Evolutionary conservation across 2,888 invertebrate genomes (phyloP).

Genomic region (Autographa gamma): DNA sequence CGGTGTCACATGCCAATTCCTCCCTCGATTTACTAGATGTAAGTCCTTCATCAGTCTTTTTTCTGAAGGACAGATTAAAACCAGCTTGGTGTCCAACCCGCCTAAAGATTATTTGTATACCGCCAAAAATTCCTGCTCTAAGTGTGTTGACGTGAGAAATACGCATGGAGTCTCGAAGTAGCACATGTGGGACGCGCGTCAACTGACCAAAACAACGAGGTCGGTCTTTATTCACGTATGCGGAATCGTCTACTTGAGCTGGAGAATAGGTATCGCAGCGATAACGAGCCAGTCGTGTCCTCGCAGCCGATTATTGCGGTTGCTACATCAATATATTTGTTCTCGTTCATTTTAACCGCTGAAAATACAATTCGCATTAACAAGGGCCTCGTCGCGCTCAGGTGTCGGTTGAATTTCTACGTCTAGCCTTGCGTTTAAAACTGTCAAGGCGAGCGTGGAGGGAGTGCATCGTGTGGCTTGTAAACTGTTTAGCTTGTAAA

Average conservation of each 20-base stretch:
- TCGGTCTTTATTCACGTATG: slow-evolving; percentile 78
- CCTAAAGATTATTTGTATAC: slow-evolving; percentile 42
- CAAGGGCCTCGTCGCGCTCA: slow-evolving; percentile 61
- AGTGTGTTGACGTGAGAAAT: slow-evolving; percentile 68
- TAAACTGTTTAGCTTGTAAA: slow-evolving; percentile 66
- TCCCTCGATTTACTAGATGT: slow-evolving; percentile 30
- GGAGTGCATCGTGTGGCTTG: slow-evolving; percentile 63
- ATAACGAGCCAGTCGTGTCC: slow-evolving; percentile 87
- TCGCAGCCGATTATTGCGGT: slow-evolving; percentile 87
- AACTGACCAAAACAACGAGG: slow-evolving; percentile 81
- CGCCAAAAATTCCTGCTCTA: slow-evolving; percentile 43
- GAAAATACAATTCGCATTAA: slow-evolving; percentile 63
- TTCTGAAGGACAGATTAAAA: slow-evolving; percentile 43
- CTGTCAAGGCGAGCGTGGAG: slow-evolving; percentile 67
- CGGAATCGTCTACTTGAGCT: slow-evolving; percentile 77
- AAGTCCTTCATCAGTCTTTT: slow-evolving; percentile 21
- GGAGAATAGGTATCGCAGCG: slow-evolving; percentile 83
- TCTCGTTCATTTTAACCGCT: slow-evolving; percentile 64
- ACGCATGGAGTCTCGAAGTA: slow-evolving; percentile 65
- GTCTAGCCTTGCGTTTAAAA: slow-evolving; percentile 73
- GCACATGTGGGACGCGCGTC: slow-evolving; percentile 80
- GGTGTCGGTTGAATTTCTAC: slow-evolving; percentile 57
- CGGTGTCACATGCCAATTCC: slow-evolving; percentile 37
- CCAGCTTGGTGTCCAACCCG: slow-evolving; percentile 37
- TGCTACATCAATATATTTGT: slow-evolving; percentile 75